Evolutionary conservation across 2,888 invertebrate species (phyloP).

Genomic region (Sussaba pulchella): DNA sequence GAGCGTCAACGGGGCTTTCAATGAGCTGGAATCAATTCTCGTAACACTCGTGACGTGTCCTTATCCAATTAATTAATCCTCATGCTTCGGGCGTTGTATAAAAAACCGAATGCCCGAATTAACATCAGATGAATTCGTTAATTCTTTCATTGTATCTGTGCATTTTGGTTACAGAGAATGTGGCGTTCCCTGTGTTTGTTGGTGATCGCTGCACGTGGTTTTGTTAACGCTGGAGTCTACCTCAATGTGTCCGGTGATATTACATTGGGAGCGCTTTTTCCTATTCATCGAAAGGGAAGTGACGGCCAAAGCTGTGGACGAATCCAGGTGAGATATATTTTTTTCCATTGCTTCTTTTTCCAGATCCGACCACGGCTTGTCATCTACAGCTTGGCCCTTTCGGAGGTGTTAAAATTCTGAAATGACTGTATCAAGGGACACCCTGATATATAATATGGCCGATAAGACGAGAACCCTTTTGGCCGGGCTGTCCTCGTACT

Average conservation of each 20-base stretch:
- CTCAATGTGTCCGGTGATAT: constrained; percentile 83
- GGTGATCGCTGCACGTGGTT: constrained; percentile 58
- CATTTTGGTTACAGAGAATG: constrained; percentile 42
- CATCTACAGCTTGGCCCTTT: background rate
- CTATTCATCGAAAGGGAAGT: constrained; percentile 84
- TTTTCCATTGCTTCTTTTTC: too few species aligned
- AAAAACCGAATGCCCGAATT: too few species aligned
- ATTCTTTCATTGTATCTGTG: constrained; percentile 1
- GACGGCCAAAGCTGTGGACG: constrained; percentile 77
- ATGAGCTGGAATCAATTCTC: background rate
- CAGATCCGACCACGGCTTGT: too few species aligned
- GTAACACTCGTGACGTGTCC: constrained; percentile 10
- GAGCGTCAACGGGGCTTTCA: background rate
- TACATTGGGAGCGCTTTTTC: constrained; percentile 85
- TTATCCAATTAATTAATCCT: background rate
- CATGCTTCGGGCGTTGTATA: too few species aligned
- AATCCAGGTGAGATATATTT: constrained; percentile 75
- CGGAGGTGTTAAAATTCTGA: constrained; percentile 12
- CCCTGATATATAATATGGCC: constrained; percentile 9
- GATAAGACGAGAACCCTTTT: constrained; percentile 19
- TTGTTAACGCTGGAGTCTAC: constrained; percentile 68
- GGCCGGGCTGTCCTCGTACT: background rate
- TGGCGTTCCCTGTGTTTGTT: constrained; percentile 61
- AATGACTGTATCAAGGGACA: constrained; percentile 21
- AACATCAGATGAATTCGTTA: background rate